Evolutionary conservation across 1,140 invertebrate species (phyloP).

Genomic region (Drosophila nigrodunni): DNA sequence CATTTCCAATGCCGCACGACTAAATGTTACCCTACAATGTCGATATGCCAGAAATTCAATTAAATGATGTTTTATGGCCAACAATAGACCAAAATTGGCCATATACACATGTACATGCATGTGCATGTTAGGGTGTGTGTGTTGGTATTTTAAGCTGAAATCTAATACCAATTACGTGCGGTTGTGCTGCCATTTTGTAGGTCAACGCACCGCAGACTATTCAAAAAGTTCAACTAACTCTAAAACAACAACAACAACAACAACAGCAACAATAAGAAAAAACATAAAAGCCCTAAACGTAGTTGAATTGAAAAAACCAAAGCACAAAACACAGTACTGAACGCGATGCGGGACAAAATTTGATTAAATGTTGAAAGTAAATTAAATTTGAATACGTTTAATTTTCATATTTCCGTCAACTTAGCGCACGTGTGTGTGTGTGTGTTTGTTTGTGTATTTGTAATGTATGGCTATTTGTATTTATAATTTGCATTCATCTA

Average conservation of each 20-base stretch:
- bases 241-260: slow-evolving; percentile 26
- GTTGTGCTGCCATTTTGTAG: slow-evolving; percentile 38
- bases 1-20: too few species aligned
- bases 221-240: slow-evolving; percentile 43
- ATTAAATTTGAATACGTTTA: slow-evolving; percentile 83
- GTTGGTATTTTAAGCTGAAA: slow-evolving; percentile 18
- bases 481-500: slow-evolving; percentile 66
- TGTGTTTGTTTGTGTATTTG: slow-evolving; percentile 23
- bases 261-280: slow-evolving; percentile 15
- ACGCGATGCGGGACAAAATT: slow-evolving; percentile 68
- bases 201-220: slow-evolving; percentile 49
- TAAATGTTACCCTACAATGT: too few species aligned
- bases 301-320: slow-evolving; percentile 67
- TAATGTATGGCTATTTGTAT: slow-evolving; percentile 55
- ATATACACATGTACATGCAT: too few species aligned
- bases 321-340: slow-evolving; percentile 50
- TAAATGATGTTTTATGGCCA: too few species aligned
- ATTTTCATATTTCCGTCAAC: slow-evolving; percentile 74
- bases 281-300: slow-evolving; percentile 39
- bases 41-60: too few species aligned
- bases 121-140: neutral
- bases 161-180: slow-evolving; percentile 41
- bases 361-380: slow-evolving; percentile 78
- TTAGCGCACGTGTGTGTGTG: slow-evolving; percentile 4
- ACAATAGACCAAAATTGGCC: neutral